These are phyloP conservation scores for Chelon labrosus DNA, from an alignment of 2,797 vertebrate genomes.

Conservation along the genomic window DNA sequence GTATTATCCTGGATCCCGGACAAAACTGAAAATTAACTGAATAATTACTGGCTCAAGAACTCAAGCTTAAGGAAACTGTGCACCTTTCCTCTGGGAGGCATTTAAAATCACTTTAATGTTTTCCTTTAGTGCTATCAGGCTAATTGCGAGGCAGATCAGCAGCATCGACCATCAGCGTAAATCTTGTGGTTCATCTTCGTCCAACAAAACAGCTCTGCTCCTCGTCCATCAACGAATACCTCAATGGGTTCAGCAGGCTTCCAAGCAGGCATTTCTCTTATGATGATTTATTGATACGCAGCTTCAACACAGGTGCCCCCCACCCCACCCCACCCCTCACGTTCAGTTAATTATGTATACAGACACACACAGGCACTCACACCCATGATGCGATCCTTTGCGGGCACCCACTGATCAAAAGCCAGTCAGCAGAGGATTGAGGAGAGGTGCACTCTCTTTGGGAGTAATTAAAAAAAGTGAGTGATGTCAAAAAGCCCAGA, in stretches of 20 bases:
- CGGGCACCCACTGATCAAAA: slow-evolving; percentile 58
- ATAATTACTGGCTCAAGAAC: slow-evolving; percentile 9
- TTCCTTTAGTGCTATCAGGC: slow-evolving; percentile 3
- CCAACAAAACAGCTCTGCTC: not conserved
- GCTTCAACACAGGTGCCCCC: slow-evolving; percentile 41
- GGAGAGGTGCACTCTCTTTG: slow-evolving; percentile 52
- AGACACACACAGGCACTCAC: slow-evolving; percentile 17
- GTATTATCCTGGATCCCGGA: not conserved
- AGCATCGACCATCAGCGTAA: not conserved
- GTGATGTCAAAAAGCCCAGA: slow-evolving; percentile 52
- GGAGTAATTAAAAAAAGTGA: slow-evolving; percentile 71
- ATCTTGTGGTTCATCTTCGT: not conserved
- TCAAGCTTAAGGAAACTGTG: not conserved
- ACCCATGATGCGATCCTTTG: slow-evolving; percentile 15
- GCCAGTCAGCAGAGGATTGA: slow-evolving; percentile 49
- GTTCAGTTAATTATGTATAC: slow-evolving; percentile 54
- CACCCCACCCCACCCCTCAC: not conserved
- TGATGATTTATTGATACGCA: slow-evolving; percentile 70
- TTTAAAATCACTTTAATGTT: slow-evolving; percentile 17
- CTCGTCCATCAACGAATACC: slow-evolving; percentile 13
- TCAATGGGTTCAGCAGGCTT: slow-evolving; percentile 19
- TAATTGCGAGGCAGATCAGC: slow-evolving; percentile 5
- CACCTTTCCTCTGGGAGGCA: slow-evolving; percentile 1
- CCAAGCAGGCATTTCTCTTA: slow-evolving; percentile 36
- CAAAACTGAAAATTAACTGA: slow-evolving; percentile 1